Evolutionary conservation across 2,113 vertebrate genomes (phyloP), one percentile per base, ranked within the genome.

Genomic region (Protomyctophum bolini): DNA sequence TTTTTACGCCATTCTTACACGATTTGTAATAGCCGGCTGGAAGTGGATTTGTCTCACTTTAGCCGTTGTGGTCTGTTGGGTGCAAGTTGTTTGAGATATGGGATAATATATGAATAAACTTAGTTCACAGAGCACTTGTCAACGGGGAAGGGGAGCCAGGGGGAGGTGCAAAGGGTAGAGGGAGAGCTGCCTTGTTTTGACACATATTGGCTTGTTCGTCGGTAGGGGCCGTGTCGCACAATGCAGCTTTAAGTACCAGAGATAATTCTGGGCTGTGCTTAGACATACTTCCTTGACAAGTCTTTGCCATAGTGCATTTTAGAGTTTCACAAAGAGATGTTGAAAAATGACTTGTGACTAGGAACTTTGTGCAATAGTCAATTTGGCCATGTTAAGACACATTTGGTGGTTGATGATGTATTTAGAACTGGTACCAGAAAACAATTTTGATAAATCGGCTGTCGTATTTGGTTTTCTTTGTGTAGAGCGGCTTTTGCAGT

Each of bases 341-440:
- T 58, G 66, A 48, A 66, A 14, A 56, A 69, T 58, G 77, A 83
- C 76, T 73, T 81, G 67, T 78, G 74, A 76, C 72, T 66, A 78
- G 73, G 83, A 86, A 75, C 80, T 84, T 81, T 91, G 89, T 91
- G 91, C 89, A 89, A 87, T 81, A 89, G 77, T 87, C 79, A 51
- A 77, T 86, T 77, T 83, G 84, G 81, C 77, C 89, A 84, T 77
- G 75, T 86, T 92, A 92, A 92, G 91, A 92, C 89, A 91, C 91
- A 88, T 86, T 86, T 88, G 91, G 91, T 89, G 88, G 87, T 86
- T 82, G 21, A 56, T 71, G 81, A 88, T 86, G 63, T 86, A 77
- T 61, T 66, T 76, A 61, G 70, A 66, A 84, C 75, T 72, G 73
- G 66, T 76, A 85, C 66, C 77, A 69, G 14, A 75, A 70, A 76